Evolutionary conservation across 2,797 vertebrate species (phyloP).

Genomic region (Phoxinus dragarum): DNA sequence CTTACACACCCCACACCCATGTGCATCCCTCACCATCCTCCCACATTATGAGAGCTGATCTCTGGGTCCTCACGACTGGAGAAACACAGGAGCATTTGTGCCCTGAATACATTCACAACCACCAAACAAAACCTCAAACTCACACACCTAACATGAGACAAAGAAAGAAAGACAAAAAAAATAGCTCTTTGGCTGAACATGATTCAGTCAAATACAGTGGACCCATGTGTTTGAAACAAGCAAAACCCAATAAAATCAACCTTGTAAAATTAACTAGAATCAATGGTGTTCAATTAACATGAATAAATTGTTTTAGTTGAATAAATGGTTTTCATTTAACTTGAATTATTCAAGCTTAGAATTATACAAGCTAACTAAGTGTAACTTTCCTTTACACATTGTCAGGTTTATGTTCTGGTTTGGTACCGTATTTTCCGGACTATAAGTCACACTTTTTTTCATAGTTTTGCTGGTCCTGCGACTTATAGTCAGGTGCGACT

Average conservation of each 20-base stretch:
- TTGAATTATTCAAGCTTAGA: neutral
- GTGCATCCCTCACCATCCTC: neutral
- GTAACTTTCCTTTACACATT: neutral
- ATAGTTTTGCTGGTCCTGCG: too few species aligned
- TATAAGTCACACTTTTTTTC: too few species aligned
- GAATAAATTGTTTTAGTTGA: too few species aligned
- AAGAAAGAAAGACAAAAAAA: neutral
- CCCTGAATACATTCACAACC: conserved; percentile 70
- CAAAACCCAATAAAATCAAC: neutral
- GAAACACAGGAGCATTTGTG: conserved; percentile 71
- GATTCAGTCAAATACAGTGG: neutral
- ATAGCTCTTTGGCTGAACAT: neutral
- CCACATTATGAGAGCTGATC: conserved; percentile 48
- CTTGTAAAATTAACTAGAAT: neutral
- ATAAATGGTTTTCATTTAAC: neutral
- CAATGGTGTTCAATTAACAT: too few species aligned
- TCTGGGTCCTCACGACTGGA: conserved; percentile 22
- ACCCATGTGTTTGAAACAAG: neutral
- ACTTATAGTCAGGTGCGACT: too few species aligned
- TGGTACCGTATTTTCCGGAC: neutral
- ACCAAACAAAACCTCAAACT: conserved; percentile 66
- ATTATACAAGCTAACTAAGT: neutral
- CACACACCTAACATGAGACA: neutral
- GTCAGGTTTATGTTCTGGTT: neutral
- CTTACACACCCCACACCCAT: conserved; percentile 5